Evolutionary conservation across 2,113 vertebrate species (phyloP), one percentile per base, ranked within the genome.

Genomic region (Nothobranchius furzeri): DNA sequence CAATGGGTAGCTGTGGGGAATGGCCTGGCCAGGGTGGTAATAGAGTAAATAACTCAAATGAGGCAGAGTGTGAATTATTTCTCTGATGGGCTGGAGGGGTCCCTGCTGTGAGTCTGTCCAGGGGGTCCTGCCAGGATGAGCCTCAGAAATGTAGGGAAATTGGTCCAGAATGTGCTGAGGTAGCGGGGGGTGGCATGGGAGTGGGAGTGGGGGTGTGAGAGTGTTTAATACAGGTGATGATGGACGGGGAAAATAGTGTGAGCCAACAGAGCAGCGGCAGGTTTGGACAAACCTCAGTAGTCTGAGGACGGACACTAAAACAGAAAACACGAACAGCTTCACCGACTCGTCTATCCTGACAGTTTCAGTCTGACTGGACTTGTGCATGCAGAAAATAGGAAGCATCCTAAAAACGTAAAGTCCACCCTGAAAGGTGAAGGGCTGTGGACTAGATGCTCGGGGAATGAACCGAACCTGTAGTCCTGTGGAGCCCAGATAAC

Each of bases 1-100:
- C 90, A 83, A 85, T 85, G 86, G 89, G 90, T 84, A 88, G 74
- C 86, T 62, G 57, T 25, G 24, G 66, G 82, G 86, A 86, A 76
- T 78, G 79, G 85, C 70, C 73, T 56, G 63, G 75, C 81, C 74
- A 64, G 77, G 84, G 85, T 88, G 90, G 89, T 90, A 90, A 91
- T 91, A 79, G 89, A 90, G 87, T 89, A 91, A 91, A 91, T 91
- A 90, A 90, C 89, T 89, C 87, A 91, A 91, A 91, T 91, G 90
- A 91, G 86, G 75, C 79, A 78, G 76, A 85, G 90, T 91, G 90
- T 87, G 90, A 91, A 91, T 91, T 91, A 91, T 88, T 89, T 90
- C 84, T 89, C 75, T 89, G 90, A 91, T 89, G 84, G 87, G 69
- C 85, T 89, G 75, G 79, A 87, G 68, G 84, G 76, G 70, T 73